A percentile compares a stretch with the other conserved stretches of the same genome.
Evolutionary conservation across 2,888 invertebrate genomes (phyloP).

Genomic region (Rhamphomyia laevipes): DNA sequence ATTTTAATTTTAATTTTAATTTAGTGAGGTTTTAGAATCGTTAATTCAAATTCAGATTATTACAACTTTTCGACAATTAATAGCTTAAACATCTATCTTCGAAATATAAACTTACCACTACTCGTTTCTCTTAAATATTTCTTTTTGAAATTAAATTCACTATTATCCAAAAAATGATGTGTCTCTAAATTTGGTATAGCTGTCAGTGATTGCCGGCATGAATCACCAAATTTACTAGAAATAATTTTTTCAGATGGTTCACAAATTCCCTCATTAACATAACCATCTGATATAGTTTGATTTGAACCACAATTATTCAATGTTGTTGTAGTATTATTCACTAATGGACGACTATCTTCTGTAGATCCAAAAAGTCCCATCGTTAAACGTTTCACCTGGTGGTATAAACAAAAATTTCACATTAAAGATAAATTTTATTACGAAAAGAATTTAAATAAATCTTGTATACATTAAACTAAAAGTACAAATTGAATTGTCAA

Average conservation of each 20-base stretch:
- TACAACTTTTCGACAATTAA: not conserved
- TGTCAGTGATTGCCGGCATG: slow-evolving; percentile 33
- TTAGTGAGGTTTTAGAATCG: not conserved
- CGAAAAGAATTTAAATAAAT: no score
- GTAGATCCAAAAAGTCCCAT: slow-evolving; percentile 55
- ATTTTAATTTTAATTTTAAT: not conserved
- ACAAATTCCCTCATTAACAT: slow-evolving; percentile 63
- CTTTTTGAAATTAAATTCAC: slow-evolving; percentile 33
- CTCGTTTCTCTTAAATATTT: slow-evolving; percentile 33
- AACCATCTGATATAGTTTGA: slow-evolving; percentile 60
- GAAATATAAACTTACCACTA: slow-evolving; percentile 25
- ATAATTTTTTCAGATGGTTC: slow-evolving; percentile 41
- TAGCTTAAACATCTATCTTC: not conserved
- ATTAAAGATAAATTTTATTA: no score
- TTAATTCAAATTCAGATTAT: not conserved
- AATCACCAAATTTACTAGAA: slow-evolving; percentile 34
- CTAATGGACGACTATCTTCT: slow-evolving; percentile 64
- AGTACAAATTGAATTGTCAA: no score
- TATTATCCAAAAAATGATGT: slow-evolving; percentile 30
- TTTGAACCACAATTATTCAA: slow-evolving; percentile 54
- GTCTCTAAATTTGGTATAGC: slow-evolving; percentile 32
- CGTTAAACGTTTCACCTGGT: slow-evolving; percentile 54
- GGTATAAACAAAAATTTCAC: no score
- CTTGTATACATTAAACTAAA: no score
- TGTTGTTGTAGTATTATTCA: slow-evolving; percentile 45